Percentiles rank a stretch among this genome's conserved stretches.
These are phyloP conservation scores for Seriola aureovittata DNA, from an alignment of 2,113 vertebrate genomes.

Conservation along the genomic window DNA sequence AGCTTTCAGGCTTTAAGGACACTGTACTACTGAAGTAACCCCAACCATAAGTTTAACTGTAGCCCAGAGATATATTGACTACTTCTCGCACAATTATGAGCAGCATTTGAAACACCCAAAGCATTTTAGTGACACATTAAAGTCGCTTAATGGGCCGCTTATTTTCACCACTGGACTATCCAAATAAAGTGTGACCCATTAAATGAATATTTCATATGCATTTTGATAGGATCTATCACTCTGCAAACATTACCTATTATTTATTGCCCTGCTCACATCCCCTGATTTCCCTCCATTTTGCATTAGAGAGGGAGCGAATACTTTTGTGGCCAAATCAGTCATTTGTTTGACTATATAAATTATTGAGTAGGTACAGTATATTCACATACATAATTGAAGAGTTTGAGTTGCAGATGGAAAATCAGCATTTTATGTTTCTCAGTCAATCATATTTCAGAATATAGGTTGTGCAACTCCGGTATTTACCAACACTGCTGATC, in stretches of 20 bases:
- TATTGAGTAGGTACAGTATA: slow-evolving; percentile 61
- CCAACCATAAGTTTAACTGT: slow-evolving; percentile 57
- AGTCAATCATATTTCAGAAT: slow-evolving; percentile 45
- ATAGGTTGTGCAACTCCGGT: not conserved
- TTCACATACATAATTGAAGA: slow-evolving; percentile 69
- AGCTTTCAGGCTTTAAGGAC: slow-evolving; percentile 61
- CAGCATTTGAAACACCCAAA: slow-evolving; percentile 61
- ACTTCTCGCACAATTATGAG: slow-evolving; percentile 58
- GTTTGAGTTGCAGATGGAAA: slow-evolving; percentile 36
- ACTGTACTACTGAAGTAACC: slow-evolving; percentile 47
- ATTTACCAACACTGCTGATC: slow-evolving; percentile 33
- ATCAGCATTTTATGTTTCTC: slow-evolving; percentile 56
- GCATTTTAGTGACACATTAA: slow-evolving; percentile 68
- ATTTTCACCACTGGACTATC: slow-evolving; percentile 64
- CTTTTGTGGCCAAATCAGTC: slow-evolving; percentile 53
- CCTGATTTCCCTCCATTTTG: slow-evolving; percentile 57
- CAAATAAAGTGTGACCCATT: slow-evolving; percentile 69
- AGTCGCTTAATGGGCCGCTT: slow-evolving; percentile 54
- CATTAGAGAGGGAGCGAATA: slow-evolving; percentile 52
- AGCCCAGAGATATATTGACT: slow-evolving; percentile 55
- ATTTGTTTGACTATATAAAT: slow-evolving; percentile 69
- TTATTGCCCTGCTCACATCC: slow-evolving; percentile 51
- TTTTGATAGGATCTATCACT: slow-evolving; percentile 67
- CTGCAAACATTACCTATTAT: slow-evolving; percentile 66
- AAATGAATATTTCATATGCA: slow-evolving; percentile 74